phyloP scores from a whole-genome alignment of 2,113 vertebrate species.

The Eudyptes chrysolophus region DNA sequence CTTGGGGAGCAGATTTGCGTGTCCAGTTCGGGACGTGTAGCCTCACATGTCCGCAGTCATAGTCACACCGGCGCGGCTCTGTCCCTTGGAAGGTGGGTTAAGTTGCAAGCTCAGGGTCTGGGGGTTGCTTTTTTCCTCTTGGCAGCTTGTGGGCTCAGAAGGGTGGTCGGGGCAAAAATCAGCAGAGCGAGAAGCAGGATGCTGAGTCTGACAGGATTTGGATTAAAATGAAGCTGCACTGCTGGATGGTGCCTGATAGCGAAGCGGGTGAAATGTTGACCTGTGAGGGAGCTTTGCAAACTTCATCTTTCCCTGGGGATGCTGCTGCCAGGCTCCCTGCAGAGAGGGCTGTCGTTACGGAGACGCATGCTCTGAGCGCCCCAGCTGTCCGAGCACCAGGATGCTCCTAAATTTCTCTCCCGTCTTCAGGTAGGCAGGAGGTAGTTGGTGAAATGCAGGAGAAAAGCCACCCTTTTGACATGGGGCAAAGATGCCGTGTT shows the following conservation, averaged over 20 bases:
- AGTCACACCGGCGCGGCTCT: neutral
- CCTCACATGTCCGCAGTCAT: neutral
- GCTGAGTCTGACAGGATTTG: neutral
- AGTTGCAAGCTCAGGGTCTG: neutral
- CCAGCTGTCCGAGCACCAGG: rapidly evolving
- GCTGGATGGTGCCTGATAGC: neutral
- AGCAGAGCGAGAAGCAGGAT: neutral
- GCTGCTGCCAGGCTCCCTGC: neutral
- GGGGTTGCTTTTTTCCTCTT: neutral
- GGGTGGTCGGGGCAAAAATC: neutral
- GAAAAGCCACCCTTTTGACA: neutral
- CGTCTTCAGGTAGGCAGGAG: rapidly evolving
- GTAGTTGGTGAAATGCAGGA: neutral
- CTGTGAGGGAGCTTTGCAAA: neutral
- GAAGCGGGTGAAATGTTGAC: neutral
- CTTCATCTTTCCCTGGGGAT: neutral
- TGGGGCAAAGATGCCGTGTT: rapidly evolving
- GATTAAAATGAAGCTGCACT: neutral
- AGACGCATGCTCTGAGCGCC: rapidly evolving
- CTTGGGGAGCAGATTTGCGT: rapidly evolving
- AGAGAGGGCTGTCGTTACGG: neutral
- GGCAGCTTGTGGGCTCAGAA: neutral
- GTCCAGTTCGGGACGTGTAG: neutral
- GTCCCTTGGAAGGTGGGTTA: neutral
- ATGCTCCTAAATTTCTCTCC: neutral